Evolutionary conservation across 1,140 invertebrate genomes (phyloP).

Genomic region (Orius laevigatus): DNA sequence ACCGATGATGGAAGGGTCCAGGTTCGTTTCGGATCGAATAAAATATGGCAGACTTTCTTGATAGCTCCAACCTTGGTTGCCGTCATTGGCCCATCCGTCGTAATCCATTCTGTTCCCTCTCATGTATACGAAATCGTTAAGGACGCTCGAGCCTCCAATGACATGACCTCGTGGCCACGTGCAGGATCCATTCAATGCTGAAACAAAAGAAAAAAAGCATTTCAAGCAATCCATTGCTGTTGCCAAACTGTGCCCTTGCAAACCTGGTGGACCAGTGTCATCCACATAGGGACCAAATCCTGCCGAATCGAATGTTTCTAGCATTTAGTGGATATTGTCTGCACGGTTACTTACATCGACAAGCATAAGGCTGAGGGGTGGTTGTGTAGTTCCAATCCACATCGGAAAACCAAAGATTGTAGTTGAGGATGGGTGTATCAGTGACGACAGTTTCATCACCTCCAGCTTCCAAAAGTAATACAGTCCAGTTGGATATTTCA

Average conservation of each 20-base stretch:
- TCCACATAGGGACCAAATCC: too few species aligned
- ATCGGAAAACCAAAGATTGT: constrained; percentile 17
- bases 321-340: too few species aligned
- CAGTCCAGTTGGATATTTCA: constrained; percentile 10
- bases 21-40: constrained; percentile 32
- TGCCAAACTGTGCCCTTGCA: background rate
- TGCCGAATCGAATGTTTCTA: too few species aligned
- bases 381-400: constrained; percentile 50
- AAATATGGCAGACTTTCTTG: constrained; percentile 31
- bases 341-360: constrained; percentile 25
- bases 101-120: constrained; percentile 40
- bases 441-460: constrained; percentile 1
- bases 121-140: constrained; percentile 47
- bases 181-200: constrained; percentile 19
- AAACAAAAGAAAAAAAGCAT: constrained; percentile 3
- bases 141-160: constrained; percentile 42
- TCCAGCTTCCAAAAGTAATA: constrained; percentile 11
- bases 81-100: constrained; percentile 33
- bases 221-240: background rate
- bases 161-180: constrained; percentile 29
- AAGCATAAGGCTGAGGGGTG: constrained; percentile 35
- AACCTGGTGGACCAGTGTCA: too few species aligned
- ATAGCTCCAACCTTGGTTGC: constrained; percentile 34
- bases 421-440: background rate
- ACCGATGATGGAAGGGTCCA: constrained; percentile 57